Base-by-base conservation (phyloP, 2,113 vertebrate species). In the Ciconia boyciana region DNA sequence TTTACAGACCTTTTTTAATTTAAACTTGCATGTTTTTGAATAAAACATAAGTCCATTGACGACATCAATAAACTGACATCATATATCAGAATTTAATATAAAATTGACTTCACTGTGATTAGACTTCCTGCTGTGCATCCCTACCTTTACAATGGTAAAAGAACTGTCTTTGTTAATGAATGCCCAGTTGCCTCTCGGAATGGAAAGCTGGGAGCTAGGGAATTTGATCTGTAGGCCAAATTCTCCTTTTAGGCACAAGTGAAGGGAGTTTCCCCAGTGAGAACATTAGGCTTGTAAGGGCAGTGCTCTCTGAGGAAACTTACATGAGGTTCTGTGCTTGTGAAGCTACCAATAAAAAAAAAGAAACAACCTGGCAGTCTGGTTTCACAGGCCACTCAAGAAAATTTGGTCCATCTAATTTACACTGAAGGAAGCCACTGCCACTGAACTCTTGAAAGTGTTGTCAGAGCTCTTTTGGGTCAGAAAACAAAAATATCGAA, bases 51-150 rank as follows among this genome's bases (percentile, higher is more conserved):
- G 11, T 39, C 29, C 4, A 1, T 7, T 43, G 52, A 26, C 58
- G 20, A n/a, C 0, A 0, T 48, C 55, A 74, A 44, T 44, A 51
- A 57, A 34, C 13, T 41, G 52, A 32, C 21, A n/a, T 60, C 14
- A n/a, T 44, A 34, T 24, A 49, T 21, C 32, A 70, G 39, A 68
- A 70, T n/a, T 78, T 68, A 66, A 71, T 43, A 51, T 25, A 43
- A 89, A 81, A 25, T 41, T 41, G 11, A 32, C 68, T 86, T 71
- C 22, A 29, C 36, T 8, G 6, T 22, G 46, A 17, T 10, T 11
- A 58, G 39, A 25, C 25, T 70, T 83, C 25, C 69, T 65, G 54
- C 46, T 83, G 31, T 41, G 21, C 55, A 54, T 41, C 31, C 32
- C 64, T 60, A 8, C 20, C 31, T 41, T 65, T 60, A 13, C 31